Evolutionary conservation across 2,797 vertebrate species (phyloP).

Genomic region (Zenarchopterus dispar): DNA sequence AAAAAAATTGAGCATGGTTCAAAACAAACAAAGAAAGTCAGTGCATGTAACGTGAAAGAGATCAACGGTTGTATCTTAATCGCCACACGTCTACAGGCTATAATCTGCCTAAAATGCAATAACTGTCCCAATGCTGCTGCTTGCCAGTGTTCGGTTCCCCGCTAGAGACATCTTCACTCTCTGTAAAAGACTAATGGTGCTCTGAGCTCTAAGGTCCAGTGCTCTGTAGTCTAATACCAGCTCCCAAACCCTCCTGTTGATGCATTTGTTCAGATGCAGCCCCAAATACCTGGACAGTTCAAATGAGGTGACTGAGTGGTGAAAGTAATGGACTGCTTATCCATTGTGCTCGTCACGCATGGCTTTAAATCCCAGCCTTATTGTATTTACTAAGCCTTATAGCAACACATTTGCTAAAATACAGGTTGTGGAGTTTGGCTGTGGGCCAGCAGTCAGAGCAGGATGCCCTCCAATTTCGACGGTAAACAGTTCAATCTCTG

Average conservation of each 20-base stretch:
- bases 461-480: too few species aligned
- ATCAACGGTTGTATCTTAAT: neutral
- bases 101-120: neutral
- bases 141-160: constrained; percentile 37
- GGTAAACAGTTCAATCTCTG: too few species aligned
- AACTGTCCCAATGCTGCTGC: constrained; percentile 4
- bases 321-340: too few species aligned
- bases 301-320: too few species aligned
- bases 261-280: constrained; percentile 34
- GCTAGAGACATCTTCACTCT: constrained; percentile 29
- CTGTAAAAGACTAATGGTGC: constrained; percentile 37
- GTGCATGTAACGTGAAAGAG: neutral
- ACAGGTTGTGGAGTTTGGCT: too few species aligned
- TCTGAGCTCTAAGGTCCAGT: constrained; percentile 44
- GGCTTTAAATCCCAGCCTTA: too few species aligned
- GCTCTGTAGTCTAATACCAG: constrained; percentile 52
- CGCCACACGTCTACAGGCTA: neutral
- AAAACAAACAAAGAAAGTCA: too few species aligned
- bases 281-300: constrained; percentile 14
- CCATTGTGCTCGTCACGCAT: too few species aligned
- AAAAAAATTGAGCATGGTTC: too few species aligned
- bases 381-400: too few species aligned
- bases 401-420: too few species aligned
- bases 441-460: too few species aligned
- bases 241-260: constrained; percentile 17